A percentile compares a stretch with the other conserved stretches of the same genome.
Conservation (phyloP, 1,140 invertebrate genomes). For the Nebria ingens region DNA sequence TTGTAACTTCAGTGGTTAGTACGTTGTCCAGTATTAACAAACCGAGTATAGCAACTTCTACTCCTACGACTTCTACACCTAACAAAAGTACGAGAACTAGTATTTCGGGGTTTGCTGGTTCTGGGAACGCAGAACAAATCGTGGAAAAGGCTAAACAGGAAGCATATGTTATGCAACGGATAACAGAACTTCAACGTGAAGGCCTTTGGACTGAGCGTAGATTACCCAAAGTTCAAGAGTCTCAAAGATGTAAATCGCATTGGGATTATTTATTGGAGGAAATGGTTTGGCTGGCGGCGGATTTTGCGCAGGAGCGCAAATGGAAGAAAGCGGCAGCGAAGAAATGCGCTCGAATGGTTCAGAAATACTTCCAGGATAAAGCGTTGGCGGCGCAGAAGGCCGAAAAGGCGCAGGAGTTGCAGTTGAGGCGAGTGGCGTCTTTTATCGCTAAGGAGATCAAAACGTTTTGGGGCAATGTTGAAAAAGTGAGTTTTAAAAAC, state of each 20-base stretch:
- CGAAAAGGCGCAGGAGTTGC: slow-evolving; percentile 83
- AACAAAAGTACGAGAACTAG: slow-evolving; percentile 21
- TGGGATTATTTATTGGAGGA: slow-evolving; percentile 99
- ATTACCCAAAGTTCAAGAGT: slow-evolving; percentile 87
- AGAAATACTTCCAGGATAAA: slow-evolving; percentile 94
- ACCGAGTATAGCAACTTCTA: slow-evolving; percentile 17
- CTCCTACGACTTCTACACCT: slow-evolving; percentile 10
- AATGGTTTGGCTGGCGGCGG: slow-evolving; percentile 95
- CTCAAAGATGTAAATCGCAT: slow-evolving; percentile 82
- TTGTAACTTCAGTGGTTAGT: background rate
- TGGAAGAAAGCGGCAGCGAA: slow-evolving; percentile 94
- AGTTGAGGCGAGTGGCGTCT: slow-evolving; percentile 76
- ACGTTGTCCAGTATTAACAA: background rate
- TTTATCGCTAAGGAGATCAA: slow-evolving; percentile 88
- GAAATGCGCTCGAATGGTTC: slow-evolving; percentile 85
- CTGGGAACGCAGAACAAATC: slow-evolving; percentile 61
- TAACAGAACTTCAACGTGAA: slow-evolving; percentile 76
- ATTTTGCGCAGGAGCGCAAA: slow-evolving; percentile 95
- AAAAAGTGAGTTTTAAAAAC: slow-evolving; percentile 60
- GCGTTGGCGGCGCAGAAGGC: slow-evolving; percentile 78
- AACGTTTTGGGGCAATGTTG: slow-evolving; percentile 93
- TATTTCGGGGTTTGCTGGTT: slow-evolving; percentile 17
- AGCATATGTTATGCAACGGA: slow-evolving; percentile 85
- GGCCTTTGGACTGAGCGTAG: slow-evolving; percentile 89
- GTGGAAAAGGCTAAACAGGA: slow-evolving; percentile 88